Conservation (phyloP, 1,140 invertebrate genomes). For the Pseudobourletiella spinata region DNA sequence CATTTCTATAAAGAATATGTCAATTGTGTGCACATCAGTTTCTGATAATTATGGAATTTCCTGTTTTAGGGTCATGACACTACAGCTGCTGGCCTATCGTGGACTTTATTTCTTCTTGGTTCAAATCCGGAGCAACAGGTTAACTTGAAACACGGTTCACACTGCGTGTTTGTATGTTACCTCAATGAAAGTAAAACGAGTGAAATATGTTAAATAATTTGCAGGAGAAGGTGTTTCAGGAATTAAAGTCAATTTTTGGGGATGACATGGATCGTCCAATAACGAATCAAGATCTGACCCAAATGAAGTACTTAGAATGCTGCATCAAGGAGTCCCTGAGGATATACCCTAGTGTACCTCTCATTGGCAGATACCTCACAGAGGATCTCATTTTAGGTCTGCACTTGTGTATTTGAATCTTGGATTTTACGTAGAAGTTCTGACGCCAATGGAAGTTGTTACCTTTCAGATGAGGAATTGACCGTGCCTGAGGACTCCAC, state of each 20-base stretch:
- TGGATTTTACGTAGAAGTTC: too few species aligned
- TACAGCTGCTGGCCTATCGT: conserved; percentile 49
- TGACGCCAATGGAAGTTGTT: too few species aligned
- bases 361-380: conserved; percentile 44
- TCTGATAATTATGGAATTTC: too few species aligned
- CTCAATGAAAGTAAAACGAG: not conserved
- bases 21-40: too few species aligned
- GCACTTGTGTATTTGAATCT: too few species aligned
- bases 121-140: conserved; percentile 65
- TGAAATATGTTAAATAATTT: too few species aligned
- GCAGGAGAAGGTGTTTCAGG: conserved; percentile 37
- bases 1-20: too few species aligned
- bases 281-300: conserved; percentile 43
- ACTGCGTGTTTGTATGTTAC: too few species aligned
- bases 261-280: conserved; percentile 35
- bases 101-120: conserved; percentile 71
- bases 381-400: conserved; percentile 16
- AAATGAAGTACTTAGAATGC: conserved; percentile 54
- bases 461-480: not conserved
- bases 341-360: conserved; percentile 54
- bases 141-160: conserved; percentile 35
- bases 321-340: conserved; percentile 54
- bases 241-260: conserved; percentile 39
- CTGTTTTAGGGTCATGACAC: conserved; percentile 1
- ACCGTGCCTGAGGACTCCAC: not conserved